phyloP scores from a whole-genome alignment of 2,113 vertebrate species.

The Microtus ochrogaster region DNA sequence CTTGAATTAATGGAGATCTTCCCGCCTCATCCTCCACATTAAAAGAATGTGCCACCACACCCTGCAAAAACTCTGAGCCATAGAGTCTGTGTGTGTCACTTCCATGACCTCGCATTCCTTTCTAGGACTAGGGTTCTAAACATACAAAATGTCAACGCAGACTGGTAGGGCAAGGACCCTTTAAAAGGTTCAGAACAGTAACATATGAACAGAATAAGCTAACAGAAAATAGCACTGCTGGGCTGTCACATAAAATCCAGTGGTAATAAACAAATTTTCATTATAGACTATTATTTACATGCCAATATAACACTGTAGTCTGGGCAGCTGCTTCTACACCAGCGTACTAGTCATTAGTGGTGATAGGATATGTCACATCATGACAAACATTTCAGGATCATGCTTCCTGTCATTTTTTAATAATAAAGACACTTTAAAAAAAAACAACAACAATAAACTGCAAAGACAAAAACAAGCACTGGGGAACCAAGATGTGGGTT shows the following conservation, averaged over 20 bases:
- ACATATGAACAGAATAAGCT: background rate
- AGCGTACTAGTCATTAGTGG: background rate
- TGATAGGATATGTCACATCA: background rate
- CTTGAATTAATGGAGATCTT: background rate
- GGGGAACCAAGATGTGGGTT: too few species aligned
- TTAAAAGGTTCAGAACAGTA: slow-evolving; percentile 38
- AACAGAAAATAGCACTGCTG: slow-evolving; percentile 22
- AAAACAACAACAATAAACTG: background rate
- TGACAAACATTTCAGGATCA: background rate
- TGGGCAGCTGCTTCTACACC: background rate
- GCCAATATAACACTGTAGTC: background rate
- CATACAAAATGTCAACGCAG: background rate
- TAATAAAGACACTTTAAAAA: background rate
- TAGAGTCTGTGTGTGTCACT: background rate
- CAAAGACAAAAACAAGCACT: background rate
- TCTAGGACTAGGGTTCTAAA: slow-evolving; percentile 6
- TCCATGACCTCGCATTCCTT: background rate
- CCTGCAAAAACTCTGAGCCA: background rate
- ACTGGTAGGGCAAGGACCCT: background rate
- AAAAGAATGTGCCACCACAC: background rate
- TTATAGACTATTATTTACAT: background rate
- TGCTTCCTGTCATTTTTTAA: background rate
- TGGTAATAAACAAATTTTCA: background rate
- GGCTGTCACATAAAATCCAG: background rate
- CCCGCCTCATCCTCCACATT: background rate